A percentile compares a stretch with the other conserved stretches of the same genome.
phyloP scores from a whole-genome alignment of 23 tunicate species.

The Trididemnum nubilum region DNA sequence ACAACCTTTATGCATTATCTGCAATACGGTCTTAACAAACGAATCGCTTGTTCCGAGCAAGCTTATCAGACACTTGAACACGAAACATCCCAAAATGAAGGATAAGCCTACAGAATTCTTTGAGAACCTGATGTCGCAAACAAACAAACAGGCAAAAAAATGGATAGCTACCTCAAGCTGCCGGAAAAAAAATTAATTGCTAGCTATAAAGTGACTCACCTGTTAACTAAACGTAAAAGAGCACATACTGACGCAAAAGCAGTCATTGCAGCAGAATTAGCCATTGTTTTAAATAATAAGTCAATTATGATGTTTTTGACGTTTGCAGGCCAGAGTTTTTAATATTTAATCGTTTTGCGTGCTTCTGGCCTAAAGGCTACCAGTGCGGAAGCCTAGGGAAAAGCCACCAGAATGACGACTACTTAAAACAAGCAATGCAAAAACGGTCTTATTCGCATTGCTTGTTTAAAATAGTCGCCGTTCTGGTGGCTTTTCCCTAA shows the following conservation, averaged over 20 bases:
- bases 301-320: too few species aligned
- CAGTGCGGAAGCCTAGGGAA: too few species aligned
- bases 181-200: constrained; percentile 69
- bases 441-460: too few species aligned
- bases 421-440: too few species aligned
- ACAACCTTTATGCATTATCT: constrained; percentile 69
- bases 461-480: too few species aligned
- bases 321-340: too few species aligned
- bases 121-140: constrained; percentile 67
- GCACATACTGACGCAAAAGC: constrained; percentile 72
- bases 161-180: constrained; percentile 66
- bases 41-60: constrained; percentile 72
- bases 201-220: constrained; percentile 64
- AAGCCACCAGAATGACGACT: too few species aligned
- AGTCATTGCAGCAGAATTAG: constrained; percentile 66
- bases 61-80: constrained; percentile 64
- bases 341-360: too few species aligned
- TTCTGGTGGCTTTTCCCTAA: too few species aligned
- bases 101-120: constrained; percentile 53
- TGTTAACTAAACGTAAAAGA: constrained; percentile 66
- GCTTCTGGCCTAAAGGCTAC: too few species aligned
- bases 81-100: constrained; percentile 58
- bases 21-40: constrained; percentile 62
- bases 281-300: too few species aligned
- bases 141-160: constrained; percentile 47